Evolutionary conservation across 2,113 vertebrate genomes (phyloP).

Genomic region (Poeciliopsis turrubarensis): DNA sequence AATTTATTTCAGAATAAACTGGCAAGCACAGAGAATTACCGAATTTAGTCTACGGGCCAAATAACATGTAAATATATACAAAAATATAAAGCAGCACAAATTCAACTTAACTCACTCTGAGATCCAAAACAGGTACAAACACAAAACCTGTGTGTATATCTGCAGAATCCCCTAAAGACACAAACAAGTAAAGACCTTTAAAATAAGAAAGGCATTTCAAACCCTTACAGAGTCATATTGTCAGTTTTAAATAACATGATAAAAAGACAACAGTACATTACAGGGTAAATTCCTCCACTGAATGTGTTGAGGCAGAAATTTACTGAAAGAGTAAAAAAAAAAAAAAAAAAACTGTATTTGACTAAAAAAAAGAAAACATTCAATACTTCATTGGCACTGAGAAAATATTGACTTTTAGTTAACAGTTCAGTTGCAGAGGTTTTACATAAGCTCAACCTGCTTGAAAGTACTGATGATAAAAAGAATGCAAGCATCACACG

Average conservation of each 20-base stretch:
- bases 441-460: constrained; percentile 11
- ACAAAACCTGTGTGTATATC: constrained; percentile 32
- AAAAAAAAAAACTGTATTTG: background rate
- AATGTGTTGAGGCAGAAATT: constrained; percentile 25
- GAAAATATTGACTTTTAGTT: constrained; percentile 21
- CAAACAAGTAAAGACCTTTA: constrained; percentile 18
- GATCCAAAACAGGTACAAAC: constrained; percentile 51
- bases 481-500: constrained; percentile 24
- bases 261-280: constrained; percentile 34
- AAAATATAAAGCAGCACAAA: constrained; percentile 50
- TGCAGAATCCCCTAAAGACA: constrained; percentile 24
- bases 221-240: constrained; percentile 13
- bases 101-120: constrained; percentile 25
- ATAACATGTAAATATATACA: constrained; percentile 71
- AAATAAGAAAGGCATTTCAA: background rate
- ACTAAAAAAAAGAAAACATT: constrained; percentile 15
- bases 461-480: constrained; percentile 6
- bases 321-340: constrained; percentile 24
- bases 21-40: constrained; percentile 51
- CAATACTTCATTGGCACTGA: constrained; percentile 60
- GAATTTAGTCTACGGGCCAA: constrained; percentile 39
- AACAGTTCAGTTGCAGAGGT: constrained; percentile 3
- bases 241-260: constrained; percentile 41
- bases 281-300: constrained; percentile 8
- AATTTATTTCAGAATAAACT: constrained; percentile 68